Conservation (phyloP, 2,797 vertebrate genomes). For the Natrix natrix region DNA sequence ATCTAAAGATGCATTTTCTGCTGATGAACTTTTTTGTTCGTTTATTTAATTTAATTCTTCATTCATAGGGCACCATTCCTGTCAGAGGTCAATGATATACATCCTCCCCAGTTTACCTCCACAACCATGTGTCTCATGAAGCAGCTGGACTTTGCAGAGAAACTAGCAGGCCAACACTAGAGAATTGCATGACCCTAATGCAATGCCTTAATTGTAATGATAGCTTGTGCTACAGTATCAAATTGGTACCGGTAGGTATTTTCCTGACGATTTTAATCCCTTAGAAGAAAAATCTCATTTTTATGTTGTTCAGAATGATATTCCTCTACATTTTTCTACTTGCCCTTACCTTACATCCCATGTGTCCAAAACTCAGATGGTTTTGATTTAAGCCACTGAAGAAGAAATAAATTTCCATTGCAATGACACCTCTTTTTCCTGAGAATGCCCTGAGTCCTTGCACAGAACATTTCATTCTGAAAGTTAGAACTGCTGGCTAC, state of each 20-base stretch:
- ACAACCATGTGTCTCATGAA: not conserved
- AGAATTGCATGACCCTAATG: not conserved
- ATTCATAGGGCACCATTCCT: not conserved
- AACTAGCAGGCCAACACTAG: not conserved
- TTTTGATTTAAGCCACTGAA: not conserved
- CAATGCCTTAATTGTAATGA: not conserved
- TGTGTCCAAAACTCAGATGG: not conserved
- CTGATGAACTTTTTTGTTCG: not conserved
- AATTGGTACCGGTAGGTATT: not conserved
- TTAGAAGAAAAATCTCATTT: not conserved
- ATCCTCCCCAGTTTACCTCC: not conserved
- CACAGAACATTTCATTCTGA: not conserved
- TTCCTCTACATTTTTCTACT: not conserved
- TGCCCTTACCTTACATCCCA: not conserved
- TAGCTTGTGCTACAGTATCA: not conserved
- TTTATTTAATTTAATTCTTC: not conserved
- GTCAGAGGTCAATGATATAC: not conserved
- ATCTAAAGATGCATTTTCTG: not conserved
- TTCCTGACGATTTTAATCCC: not conserved
- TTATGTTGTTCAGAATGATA: not conserved
- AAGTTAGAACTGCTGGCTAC: not conserved
- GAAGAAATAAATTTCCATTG: not conserved
- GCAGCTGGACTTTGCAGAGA: not conserved
- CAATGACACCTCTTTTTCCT: not conserved
- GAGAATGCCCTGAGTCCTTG: not conserved